phyloP scores from a whole-genome alignment of 2,888 invertebrate genomes.

The Dynastes maya region DNA sequence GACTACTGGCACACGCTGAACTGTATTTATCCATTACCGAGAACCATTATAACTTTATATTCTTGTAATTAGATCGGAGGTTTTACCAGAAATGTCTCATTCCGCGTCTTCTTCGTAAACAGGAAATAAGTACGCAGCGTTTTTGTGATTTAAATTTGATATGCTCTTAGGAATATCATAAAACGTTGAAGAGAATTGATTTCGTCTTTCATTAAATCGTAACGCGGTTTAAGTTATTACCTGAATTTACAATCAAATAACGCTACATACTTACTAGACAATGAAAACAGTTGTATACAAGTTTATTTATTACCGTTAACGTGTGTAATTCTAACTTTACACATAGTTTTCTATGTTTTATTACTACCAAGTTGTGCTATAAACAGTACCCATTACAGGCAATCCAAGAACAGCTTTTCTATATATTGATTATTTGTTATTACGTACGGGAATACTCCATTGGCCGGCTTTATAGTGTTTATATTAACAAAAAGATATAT shows the following conservation, averaged over 20 bases:
- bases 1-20: background rate
- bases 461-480: too few species aligned
- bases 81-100: conserved; percentile 30
- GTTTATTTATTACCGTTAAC: background rate
- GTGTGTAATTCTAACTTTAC: background rate
- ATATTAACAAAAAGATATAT: too few species aligned
- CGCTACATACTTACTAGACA: background rate
- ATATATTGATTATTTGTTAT: too few species aligned
- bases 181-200: background rate
- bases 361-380: background rate
- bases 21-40: conserved; percentile 18
- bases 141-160: conserved; percentile 25
- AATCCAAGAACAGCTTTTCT: too few species aligned
- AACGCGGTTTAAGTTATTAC: background rate
- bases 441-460: too few species aligned
- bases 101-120: conserved; percentile 29
- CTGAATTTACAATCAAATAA: too few species aligned
- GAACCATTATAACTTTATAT: conserved; percentile 26
- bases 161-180: conserved; percentile 18
- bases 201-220: conserved; percentile 7
- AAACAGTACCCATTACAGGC: background rate
- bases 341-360: background rate
- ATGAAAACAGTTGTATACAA: background rate
- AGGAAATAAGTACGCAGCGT: conserved; percentile 6
- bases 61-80: conserved; percentile 32